These are phyloP conservation scores for Hipposideros larvatus DNA, from an alignment of 2,797 vertebrate genomes.

Conservation along the genomic window DNA sequence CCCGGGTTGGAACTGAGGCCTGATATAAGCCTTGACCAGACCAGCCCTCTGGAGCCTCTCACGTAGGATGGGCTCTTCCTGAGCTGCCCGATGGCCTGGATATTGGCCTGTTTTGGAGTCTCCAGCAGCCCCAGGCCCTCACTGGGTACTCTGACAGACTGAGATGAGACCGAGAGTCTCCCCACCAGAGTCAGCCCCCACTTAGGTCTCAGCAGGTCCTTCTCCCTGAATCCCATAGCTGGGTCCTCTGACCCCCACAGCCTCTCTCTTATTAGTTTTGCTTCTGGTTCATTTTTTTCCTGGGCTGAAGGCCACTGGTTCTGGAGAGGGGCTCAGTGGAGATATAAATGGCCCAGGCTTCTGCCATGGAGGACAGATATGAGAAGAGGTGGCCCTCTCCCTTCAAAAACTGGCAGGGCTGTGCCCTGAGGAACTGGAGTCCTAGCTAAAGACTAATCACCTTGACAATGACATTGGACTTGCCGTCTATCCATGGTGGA, in stretches of 20 bases:
- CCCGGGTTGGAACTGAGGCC: not conserved
- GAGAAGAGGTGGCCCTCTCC: not conserved
- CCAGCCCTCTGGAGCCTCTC: not conserved
- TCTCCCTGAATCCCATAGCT: not conserved
- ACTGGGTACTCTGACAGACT: not conserved
- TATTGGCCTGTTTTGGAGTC: not conserved
- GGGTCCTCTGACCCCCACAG: not conserved
- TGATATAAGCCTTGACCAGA: not conserved
- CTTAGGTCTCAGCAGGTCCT: not conserved
- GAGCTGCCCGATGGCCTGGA: not conserved
- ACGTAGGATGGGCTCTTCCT: not conserved
- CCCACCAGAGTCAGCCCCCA: not conserved
- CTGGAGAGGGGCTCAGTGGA: not conserved
- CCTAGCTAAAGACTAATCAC: not conserved
- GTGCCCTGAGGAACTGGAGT: not conserved
- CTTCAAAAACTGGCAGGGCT: not conserved
- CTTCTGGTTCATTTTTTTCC: not conserved
- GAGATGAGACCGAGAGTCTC: not conserved
- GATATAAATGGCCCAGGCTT: not conserved
- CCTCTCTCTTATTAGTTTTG: not conserved
- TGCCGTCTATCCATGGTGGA: not conserved
- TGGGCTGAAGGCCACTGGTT: not conserved
- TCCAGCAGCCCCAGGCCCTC: not conserved
- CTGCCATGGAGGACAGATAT: not conserved
- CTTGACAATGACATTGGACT: not conserved